Conservation (phyloP, 2,888 invertebrate genomes). For the Microctonus hyperodae region DNA sequence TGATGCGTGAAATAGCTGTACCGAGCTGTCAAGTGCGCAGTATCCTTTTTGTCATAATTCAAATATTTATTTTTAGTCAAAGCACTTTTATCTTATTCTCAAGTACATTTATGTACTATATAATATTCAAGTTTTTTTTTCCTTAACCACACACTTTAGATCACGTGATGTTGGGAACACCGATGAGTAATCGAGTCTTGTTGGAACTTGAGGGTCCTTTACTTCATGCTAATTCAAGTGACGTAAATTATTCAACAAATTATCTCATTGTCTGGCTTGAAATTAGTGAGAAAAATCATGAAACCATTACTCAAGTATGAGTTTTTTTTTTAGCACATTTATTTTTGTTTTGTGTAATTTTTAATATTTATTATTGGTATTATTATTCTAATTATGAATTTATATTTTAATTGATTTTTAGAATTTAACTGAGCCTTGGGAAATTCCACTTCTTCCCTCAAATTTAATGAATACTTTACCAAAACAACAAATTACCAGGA, state of each 20-base stretch:
- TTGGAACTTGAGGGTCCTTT: conserved; percentile 70
- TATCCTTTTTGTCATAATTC: conserved; percentile 53
- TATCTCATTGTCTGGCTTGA: conserved; percentile 66
- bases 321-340: neutral
- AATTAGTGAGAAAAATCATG: conserved; percentile 40
- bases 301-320: conserved; percentile 20
- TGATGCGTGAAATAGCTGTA: conserved; percentile 70
- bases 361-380: neutral
- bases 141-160: conserved; percentile 35
- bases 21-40: conserved; percentile 66
- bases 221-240: conserved; percentile 60
- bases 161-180: conserved; percentile 48
- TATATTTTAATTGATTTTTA: conserved; percentile 50
- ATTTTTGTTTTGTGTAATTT: too few species aligned
- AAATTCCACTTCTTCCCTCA: conserved; percentile 68
- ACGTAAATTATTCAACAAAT: conserved; percentile 64
- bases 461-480: conserved; percentile 69
- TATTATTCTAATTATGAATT: neutral
- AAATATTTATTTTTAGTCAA: neutral
- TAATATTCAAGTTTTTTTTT: neutral
- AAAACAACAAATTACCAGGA: conserved; percentile 63
- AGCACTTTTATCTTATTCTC: neutral
- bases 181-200: conserved; percentile 64
- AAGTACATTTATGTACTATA: neutral
- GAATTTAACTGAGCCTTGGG: conserved; percentile 69